Evolutionary conservation across 1,140 invertebrate genomes (phyloP).

Genomic region (Camponotus pennsylvanicus): DNA sequence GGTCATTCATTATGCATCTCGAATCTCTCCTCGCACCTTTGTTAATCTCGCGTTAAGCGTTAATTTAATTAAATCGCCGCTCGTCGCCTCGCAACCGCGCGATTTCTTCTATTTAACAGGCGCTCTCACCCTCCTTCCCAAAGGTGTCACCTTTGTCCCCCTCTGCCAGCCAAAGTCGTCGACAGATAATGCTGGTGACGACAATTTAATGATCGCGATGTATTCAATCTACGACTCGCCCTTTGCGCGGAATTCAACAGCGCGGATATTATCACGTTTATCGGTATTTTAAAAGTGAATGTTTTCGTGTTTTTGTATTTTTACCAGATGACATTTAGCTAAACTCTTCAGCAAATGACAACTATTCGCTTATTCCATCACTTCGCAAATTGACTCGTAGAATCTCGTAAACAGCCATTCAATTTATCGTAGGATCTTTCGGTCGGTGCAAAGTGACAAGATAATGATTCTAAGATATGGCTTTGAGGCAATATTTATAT

Average conservation of each 20-base stretch:
- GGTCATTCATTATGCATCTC: slow-evolving; percentile 86
- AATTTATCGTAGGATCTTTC: slow-evolving; percentile 22
- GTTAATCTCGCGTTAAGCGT: slow-evolving; percentile 86
- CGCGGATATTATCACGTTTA: neutral
- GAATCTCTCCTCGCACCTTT: slow-evolving; percentile 85
- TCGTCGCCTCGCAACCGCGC: slow-evolving; percentile 39
- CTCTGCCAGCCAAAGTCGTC: slow-evolving; percentile 39
- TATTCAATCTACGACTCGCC: slow-evolving; percentile 2
- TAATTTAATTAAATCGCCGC: slow-evolving; percentile 85
- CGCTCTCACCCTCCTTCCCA: slow-evolving; percentile 38
- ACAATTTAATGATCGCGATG: slow-evolving; percentile 56
- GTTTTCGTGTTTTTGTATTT: neutral
- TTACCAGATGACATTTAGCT: neutral
- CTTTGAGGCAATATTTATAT: slow-evolving; percentile 19
- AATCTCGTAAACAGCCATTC: slow-evolving; percentile 15
- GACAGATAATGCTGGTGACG: slow-evolving; percentile 65
- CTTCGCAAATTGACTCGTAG: neutral
- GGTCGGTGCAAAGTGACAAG: slow-evolving; percentile 9
- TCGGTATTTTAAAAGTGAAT: neutral
- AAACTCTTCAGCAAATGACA: neutral
- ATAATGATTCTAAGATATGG: slow-evolving; percentile 12
- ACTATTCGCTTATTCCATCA: neutral
- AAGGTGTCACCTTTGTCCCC: slow-evolving; percentile 33
- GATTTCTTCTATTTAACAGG: slow-evolving; percentile 68
- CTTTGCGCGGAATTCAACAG: neutral